Base-by-base conservation (phyloP, 2,888 invertebrate species). In the Magallana nippona region DNA sequence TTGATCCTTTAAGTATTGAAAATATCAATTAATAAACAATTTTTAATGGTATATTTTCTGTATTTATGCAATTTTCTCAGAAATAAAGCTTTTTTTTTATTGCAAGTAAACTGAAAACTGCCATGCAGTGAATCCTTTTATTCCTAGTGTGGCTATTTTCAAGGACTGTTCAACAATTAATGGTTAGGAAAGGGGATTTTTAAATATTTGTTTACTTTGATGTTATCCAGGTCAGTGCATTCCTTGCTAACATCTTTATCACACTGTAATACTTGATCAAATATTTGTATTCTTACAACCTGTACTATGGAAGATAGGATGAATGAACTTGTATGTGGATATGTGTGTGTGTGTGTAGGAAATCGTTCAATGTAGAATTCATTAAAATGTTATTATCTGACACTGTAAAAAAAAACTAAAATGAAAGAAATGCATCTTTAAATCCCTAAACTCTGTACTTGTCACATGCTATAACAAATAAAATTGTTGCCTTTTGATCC, bases 231-330 rank as follows among this genome's bases (percentile, higher is more conserved):
- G 27, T 13, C 27, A 71, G 71, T 32, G 71, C 27, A 71, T 71
- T 15, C 71, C 27, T 71, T 71, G 27, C 32, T 11, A 44, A 27
- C 32, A 15, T 71, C 71, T 27, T 15, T 71, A 71, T 71, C 27
- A 27, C 63, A 27, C 22, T 63, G n/a, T 13, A 44, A 44, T 44
- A 63, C 63, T 27, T 22, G 13, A 63, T 15, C 71, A 71, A 27
- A 27, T 71, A 71, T 71, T 71, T 71, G 22, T 71, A 71, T 71
- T 71, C 32, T 71, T 27, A 71, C 71, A 71, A 27, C 71, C 27
- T 13, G 15, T 71, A 27, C 32, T 32, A 22, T 22, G 2, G 8
- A 63, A n/a, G 13, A 1, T 63, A 19, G 27, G 13, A 8, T 63
- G 22, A 63, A 22, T 63, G 63, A 63, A 19, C 63, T n/a, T 44